phyloP scores from a whole-genome alignment of 2,113 vertebrate genomes.

The Sporophila hypoxantha region DNA sequence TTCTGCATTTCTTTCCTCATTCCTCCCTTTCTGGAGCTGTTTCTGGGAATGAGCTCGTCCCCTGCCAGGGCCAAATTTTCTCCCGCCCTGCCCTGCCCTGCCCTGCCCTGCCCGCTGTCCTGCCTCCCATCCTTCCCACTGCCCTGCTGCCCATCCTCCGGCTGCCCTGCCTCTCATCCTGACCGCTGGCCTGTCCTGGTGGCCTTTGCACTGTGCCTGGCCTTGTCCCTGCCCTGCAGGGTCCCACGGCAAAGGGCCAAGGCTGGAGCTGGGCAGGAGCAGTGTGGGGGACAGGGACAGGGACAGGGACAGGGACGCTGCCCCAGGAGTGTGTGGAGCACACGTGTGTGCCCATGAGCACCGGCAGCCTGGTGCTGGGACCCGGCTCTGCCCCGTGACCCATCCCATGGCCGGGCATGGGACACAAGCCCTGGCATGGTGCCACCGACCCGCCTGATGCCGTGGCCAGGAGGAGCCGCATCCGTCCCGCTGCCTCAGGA shows the following conservation, averaged over 20 bases:
- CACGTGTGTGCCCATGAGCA: neutral
- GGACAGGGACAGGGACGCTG: neutral
- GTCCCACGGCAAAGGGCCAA: neutral
- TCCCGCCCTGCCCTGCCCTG: neutral
- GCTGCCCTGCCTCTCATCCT: neutral
- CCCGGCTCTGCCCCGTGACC: neutral
- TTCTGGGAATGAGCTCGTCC: slow-evolving; percentile 3
- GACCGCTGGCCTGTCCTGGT: neutral
- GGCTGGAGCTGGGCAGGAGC: neutral
- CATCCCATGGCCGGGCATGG: neutral
- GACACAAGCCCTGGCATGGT: neutral
- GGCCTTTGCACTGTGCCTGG: neutral
- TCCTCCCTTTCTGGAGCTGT: neutral
- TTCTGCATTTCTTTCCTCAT: slow-evolving; percentile 39
- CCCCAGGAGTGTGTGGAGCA: neutral
- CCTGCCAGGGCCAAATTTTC: neutral
- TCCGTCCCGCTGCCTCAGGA: neutral
- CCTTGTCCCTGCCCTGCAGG: neutral
- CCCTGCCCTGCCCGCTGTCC: neutral
- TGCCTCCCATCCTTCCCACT: neutral
- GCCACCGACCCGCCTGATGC: neutral
- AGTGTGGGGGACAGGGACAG: neutral
- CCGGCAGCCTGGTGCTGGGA: neutral
- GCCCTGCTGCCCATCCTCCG: neutral
- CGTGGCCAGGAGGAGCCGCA: neutral